A percentile compares a stretch with the other conserved stretches of the same genome.
Evolutionary conservation across 2,888 invertebrate genomes (phyloP).

Genomic region (Ophraella communa): DNA sequence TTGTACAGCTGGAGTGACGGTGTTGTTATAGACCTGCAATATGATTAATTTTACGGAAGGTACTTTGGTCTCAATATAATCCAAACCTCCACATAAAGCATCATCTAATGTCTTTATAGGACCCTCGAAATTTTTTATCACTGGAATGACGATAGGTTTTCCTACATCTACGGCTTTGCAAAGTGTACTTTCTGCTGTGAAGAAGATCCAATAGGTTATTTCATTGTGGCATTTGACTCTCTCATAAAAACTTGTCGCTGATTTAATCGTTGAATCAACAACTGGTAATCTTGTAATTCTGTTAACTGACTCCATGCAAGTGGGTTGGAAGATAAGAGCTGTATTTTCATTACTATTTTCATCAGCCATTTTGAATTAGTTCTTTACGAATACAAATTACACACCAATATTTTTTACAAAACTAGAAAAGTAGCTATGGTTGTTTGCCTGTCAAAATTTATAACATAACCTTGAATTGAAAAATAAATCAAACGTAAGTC

Average conservation of each 20-base stretch:
- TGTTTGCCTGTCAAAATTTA: background rate
- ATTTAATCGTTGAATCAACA: conserved; percentile 65
- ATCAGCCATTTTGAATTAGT: conserved; percentile 8
- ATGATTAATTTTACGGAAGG: conserved; percentile 63
- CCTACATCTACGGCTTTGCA: conserved; percentile 63
- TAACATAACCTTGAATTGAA: background rate
- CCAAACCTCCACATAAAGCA: conserved; percentile 64
- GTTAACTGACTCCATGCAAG: conserved; percentile 64
- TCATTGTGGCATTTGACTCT: conserved; percentile 66
- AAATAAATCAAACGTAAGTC: too few species aligned
- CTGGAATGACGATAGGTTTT: conserved; percentile 61
- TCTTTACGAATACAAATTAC: background rate
- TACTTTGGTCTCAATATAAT: conserved; percentile 64
- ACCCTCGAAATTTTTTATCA: conserved; percentile 63
- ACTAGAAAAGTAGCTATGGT: background rate
- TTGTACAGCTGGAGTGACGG: conserved; percentile 49
- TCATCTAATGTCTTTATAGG: conserved; percentile 64
- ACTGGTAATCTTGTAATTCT: conserved; percentile 65
- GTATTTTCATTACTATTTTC: background rate
- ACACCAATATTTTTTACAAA: background rate
- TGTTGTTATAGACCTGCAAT: conserved; percentile 58
- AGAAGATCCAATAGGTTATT: conserved; percentile 64
- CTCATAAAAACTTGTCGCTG: conserved; percentile 65
- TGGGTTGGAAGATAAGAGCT: conserved; percentile 35
- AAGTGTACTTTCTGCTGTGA: conserved; percentile 64